Base-by-base conservation (phyloP, 1,140 invertebrate genomes). In the Habropoda laboriosa region DNA sequence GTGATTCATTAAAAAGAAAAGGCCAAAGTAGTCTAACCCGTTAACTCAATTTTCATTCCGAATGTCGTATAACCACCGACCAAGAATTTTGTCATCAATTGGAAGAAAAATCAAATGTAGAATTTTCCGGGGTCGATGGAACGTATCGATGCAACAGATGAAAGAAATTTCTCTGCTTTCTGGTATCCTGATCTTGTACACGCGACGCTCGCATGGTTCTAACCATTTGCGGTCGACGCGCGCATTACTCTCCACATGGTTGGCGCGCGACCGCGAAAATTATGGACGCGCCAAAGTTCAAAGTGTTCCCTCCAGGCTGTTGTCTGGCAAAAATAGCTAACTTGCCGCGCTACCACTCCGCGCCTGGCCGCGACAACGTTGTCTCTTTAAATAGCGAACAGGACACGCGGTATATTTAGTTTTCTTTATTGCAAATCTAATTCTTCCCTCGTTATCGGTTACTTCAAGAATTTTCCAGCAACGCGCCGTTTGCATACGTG, bases 271-370 rank as follows among this genome's bases (percentile, higher is more conserved):
- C 82, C 86, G 81, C 76, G 86, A 87, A 81, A 90, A 90, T 91
- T 90, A 89, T 87, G 79, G 83, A 82, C 81, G 83, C 76, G 82
- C 57, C 84, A 86, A 86, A 90, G 89, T 90, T 90, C 89, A 90
- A 91, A 90, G 89, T 82, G 70, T 81, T 86, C 78, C 83, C 88
- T 67, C 61, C 64, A 81, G 85, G 82, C 82, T 88, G 86, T 58
- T 81, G 60, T 78, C 82, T 80, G 74, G 79, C 84, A 88, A 90
- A 90, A 89, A 88, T 90, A 86, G 76, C 83, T 88, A 83, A 88
- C 89, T 88, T 87, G 84, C 81, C 60, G 70, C 74, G 30, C 18
- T 7, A 30, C 6, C n/a, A n/a, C n/a, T n/a, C n/a, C n/a, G n/a
- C 53, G 61, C 18, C 74, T 53, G 27, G 24, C 40, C 45, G 21